Percentiles rank a stretch among this genome's conserved stretches.
phyloP scores from a whole-genome alignment of 23 tunicate genomes.

The Clavelina lepadiformis region DNA sequence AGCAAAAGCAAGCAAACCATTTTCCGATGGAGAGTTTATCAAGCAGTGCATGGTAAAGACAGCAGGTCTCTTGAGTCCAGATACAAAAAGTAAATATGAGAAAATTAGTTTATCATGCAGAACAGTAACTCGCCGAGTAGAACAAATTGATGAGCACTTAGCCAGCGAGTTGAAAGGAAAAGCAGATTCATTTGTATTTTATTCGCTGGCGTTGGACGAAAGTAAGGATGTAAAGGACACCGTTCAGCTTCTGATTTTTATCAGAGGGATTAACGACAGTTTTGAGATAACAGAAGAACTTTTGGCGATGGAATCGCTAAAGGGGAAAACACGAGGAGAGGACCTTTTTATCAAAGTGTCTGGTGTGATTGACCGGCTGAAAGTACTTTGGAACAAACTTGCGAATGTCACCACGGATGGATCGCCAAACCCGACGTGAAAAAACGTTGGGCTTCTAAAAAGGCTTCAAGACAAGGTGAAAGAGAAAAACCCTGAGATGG shows the following conservation, averaged over 20 bases:
- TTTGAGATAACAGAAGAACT: constrained; percentile 41
- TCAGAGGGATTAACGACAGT: constrained; percentile 24
- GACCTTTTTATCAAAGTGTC: constrained; percentile 20
- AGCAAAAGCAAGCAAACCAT: constrained; percentile 33
- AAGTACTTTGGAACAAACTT: constrained; percentile 11
- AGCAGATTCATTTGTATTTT: not conserved
- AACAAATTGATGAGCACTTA: constrained; percentile 6
- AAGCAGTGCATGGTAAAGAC: constrained; percentile 23
- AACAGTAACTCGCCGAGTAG: constrained; percentile 21
- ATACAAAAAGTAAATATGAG: constrained; percentile 19
- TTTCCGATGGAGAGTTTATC: constrained; percentile 25
- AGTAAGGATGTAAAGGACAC: constrained; percentile 29
- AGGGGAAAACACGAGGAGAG: constrained; percentile 11
- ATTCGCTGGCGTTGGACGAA: constrained; percentile 11
- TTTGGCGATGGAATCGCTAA: constrained; percentile 24
- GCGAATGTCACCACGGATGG: constrained; percentile 35
- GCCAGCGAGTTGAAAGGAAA: constrained; percentile 10
- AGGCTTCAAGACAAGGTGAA: constrained; percentile 28
- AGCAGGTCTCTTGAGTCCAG: constrained; percentile 14
- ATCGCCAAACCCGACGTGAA: constrained; percentile 28
- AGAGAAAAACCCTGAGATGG: constrained; percentile 11
- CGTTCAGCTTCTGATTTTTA: constrained; percentile 25
- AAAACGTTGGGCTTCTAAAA: constrained; percentile 27
- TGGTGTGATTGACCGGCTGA: constrained; percentile 14
- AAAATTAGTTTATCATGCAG: constrained; percentile 25